Percentiles rank a stretch among this genome's conserved stretches.
These are phyloP conservation scores for Leptodactylus fuscus DNA, from an alignment of 2,113 vertebrate genomes.

Conservation along the genomic window DNA sequence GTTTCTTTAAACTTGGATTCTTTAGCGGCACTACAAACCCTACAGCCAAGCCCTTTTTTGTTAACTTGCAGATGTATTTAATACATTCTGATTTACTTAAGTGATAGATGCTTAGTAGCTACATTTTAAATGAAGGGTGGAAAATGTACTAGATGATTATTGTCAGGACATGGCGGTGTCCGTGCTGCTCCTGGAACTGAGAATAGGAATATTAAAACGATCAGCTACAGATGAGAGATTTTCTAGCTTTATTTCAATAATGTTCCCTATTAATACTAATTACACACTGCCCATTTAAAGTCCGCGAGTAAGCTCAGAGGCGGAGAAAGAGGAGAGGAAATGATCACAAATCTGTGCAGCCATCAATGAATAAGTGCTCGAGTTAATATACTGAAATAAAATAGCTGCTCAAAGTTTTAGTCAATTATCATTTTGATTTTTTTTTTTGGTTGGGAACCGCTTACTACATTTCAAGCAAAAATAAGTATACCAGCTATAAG, in stretches of 20 bases:
- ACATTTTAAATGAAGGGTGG: conserved; percentile 41
- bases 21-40: background rate
- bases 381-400: conserved; percentile 57
- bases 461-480: background rate
- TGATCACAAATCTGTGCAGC: conserved; percentile 52
- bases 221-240: conserved; percentile 48
- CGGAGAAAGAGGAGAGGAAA: conserved; percentile 53
- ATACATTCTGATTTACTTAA: conserved; percentile 35
- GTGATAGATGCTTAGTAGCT: conserved; percentile 24
- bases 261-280: conserved; percentile 58
- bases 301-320: conserved; percentile 55
- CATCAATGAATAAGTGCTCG: conserved; percentile 43
- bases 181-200: conserved; percentile 33
- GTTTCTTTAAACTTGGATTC: background rate
- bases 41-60: background rate
- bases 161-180: conserved; percentile 31
- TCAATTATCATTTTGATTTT: background rate
- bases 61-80: conserved; percentile 13
- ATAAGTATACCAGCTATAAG: background rate
- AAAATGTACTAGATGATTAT: conserved; percentile 42
- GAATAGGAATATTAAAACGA: conserved; percentile 44
- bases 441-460: background rate
- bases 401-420: conserved; percentile 42
- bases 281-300: conserved; percentile 54
- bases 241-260: conserved; percentile 54